Percentiles rank a stretch among this genome's conserved stretches.
Evolutionary conservation across 1,140 invertebrate species (phyloP).

Genomic region (Theocolax elegans): DNA sequence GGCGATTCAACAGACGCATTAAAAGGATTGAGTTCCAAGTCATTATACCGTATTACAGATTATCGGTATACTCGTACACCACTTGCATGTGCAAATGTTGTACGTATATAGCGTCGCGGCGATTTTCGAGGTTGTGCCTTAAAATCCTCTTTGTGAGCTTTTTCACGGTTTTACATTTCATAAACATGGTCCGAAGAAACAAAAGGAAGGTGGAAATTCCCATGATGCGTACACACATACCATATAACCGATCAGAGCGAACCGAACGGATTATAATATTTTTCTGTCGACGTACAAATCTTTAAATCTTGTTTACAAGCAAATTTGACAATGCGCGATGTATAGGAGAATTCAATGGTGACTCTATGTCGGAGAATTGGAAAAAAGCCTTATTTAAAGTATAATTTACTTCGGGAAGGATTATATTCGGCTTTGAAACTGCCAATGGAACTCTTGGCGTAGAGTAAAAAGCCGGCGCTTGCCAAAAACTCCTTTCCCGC

Average conservation of each 20-base stretch:
- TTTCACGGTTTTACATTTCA: slow-evolving; percentile 68
- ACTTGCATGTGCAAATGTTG: no score
- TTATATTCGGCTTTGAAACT: slow-evolving; percentile 48
- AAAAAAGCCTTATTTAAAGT: slow-evolving; percentile 51
- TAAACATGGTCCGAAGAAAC: slow-evolving; percentile 53
- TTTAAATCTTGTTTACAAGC: slow-evolving; percentile 62
- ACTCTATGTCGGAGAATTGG: no score
- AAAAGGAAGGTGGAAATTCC: no score
- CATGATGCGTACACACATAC: no score
- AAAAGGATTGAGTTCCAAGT: slow-evolving; percentile 62
- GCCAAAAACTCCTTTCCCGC: neutral
- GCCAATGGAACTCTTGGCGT: slow-evolving; percentile 34
- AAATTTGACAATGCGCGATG: slow-evolving; percentile 57
- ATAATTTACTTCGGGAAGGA: slow-evolving; percentile 60
- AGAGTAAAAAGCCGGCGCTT: neutral
- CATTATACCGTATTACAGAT: slow-evolving; percentile 50
- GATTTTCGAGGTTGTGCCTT: slow-evolving; percentile 49
- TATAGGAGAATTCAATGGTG: slow-evolving; percentile 54
- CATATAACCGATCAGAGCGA: neutral
- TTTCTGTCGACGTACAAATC: slow-evolving; percentile 57
- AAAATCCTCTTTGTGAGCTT: slow-evolving; percentile 66
- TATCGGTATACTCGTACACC: no score
- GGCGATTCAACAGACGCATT: slow-evolving; percentile 52
- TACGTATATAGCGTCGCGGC: neutral
- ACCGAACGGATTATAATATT: slow-evolving; percentile 54